Evolutionary conservation across 1,140 invertebrate genomes (phyloP).

Genomic region (Babylonia areolata): DNA sequence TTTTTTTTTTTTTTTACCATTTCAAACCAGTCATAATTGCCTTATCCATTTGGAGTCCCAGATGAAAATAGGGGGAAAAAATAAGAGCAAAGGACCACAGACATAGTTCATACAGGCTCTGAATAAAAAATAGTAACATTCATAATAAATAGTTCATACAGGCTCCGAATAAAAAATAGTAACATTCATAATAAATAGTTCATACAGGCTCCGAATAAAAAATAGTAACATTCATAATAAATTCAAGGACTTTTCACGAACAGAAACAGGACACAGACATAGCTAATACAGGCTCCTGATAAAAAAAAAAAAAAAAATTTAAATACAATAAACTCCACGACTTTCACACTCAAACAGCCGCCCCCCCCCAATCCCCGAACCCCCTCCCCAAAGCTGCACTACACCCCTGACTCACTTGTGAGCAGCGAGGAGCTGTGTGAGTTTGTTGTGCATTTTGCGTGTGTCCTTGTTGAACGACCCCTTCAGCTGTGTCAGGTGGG

Average conservation of each 20-base stretch:
- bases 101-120: too few species aligned
- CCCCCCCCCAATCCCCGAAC: too few species aligned
- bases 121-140: neutral
- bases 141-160: too few species aligned
- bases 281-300: neutral
- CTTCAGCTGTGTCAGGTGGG: constrained; percentile 1
- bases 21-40: too few species aligned
- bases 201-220: neutral
- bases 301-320: too few species aligned
- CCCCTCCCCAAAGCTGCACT: too few species aligned
- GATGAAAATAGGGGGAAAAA: too few species aligned
- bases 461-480: constrained; percentile 32
- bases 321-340: too few species aligned
- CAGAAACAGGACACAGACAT: neutral
- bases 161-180: neutral
- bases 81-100: too few species aligned
- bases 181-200: neutral
- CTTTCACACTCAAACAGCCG: neutral
- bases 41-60: too few species aligned
- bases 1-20: too few species aligned
- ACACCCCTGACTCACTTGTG: neutral
- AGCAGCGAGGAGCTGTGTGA: neutral
- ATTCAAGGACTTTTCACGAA: neutral
- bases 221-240: neutral
- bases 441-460: neutral